Conservation (phyloP, 2,888 invertebrate species). For the Diogma glabrata region DNA sequence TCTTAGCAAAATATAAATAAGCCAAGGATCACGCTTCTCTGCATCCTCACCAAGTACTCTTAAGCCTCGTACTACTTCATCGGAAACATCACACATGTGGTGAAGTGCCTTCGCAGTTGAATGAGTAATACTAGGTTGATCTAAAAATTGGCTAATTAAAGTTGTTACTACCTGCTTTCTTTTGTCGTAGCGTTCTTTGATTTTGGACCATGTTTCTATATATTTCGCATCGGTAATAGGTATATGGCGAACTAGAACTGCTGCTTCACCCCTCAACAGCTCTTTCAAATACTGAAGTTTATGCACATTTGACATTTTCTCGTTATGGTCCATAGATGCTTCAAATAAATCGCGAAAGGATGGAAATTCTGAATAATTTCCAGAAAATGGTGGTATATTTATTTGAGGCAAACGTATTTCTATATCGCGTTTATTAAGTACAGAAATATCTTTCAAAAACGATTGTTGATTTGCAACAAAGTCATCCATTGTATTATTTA, state of each 20-base stretch:
- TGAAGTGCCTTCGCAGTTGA: neutral
- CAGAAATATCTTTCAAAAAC: too few relatives aligned
- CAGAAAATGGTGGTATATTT: neutral
- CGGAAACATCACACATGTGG: neutral
- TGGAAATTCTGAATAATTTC: neutral
- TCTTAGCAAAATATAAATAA: too few relatives aligned
- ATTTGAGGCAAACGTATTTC: neutral
- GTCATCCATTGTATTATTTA: too few relatives aligned
- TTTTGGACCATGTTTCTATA: neutral
- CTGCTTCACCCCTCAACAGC: neutral
- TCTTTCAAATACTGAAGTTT: neutral
- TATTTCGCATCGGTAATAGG: neutral
- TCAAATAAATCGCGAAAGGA: neutral
- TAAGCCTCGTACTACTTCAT: neutral
- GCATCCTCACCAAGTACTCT: neutral
- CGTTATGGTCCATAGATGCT: neutral
- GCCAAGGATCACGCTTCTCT: neutral
- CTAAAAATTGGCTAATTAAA: neutral
- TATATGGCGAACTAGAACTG: neutral
- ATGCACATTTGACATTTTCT: neutral
- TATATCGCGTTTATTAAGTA: neutral
- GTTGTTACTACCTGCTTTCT: neutral
- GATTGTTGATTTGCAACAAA: too few relatives aligned
- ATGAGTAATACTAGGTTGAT: neutral
- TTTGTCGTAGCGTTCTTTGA: slow-evolving; percentile 1